Conservation (phyloP, 2,797 vertebrate genomes). For the Falco berigora region DNA sequence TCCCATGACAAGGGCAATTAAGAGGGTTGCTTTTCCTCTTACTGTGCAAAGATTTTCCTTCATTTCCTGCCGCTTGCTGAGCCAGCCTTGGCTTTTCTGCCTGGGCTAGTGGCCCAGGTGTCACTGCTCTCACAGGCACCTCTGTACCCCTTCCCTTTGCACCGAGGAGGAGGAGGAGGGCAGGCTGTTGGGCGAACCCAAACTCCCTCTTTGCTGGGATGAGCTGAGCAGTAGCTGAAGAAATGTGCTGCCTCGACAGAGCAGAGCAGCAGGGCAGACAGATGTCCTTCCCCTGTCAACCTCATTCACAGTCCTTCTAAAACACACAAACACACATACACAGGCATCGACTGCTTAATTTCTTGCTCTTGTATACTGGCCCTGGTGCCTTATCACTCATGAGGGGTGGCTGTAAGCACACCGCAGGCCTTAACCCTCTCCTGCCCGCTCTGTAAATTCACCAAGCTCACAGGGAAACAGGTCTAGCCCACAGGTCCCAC, state of each 20-base stretch:
- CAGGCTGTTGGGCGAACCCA: accelerated
- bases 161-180: background rate
- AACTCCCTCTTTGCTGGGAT: background rate
- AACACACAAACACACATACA: background rate
- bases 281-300: background rate
- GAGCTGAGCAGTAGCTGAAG: background rate
- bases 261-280: background rate
- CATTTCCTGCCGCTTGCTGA: background rate
- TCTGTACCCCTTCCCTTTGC: background rate
- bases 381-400: background rate
- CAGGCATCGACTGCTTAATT: background rate
- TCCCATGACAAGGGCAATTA: slow-evolving; percentile 41
- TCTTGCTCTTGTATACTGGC: background rate
- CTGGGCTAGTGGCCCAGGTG: background rate
- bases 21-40: background rate
- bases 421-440: background rate
- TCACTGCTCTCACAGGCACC: background rate
- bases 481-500: background rate
- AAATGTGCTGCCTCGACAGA: background rate
- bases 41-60: background rate
- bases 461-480: background rate
- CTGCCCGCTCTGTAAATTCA: background rate
- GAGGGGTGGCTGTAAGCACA: background rate
- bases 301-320: background rate
- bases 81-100: background rate